phyloP scores from a whole-genome alignment of 2,888 invertebrate species.

The Coleophora flavipennella region DNA sequence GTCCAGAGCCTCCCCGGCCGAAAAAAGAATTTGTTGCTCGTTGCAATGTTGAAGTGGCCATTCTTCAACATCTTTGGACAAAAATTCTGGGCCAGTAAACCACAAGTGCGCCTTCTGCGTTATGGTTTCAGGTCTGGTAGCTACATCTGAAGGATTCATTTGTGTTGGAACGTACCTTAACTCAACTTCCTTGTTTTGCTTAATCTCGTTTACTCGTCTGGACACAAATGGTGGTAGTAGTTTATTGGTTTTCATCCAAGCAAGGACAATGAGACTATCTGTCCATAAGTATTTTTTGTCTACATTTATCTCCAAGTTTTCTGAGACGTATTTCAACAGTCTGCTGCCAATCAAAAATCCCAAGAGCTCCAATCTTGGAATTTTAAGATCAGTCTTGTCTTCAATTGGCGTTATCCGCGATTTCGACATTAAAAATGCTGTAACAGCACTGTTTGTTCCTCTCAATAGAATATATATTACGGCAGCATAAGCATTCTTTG shows the following conservation, averaged over 20 bases:
- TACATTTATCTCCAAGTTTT: not conserved
- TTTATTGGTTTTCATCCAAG: slow-evolving; percentile 3
- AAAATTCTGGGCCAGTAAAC: slow-evolving; percentile 8
- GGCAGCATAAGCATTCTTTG: too few relatives aligned
- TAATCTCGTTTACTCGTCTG: slow-evolving; percentile 6
- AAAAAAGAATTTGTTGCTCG: too few relatives aligned
- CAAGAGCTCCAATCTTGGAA: slow-evolving; percentile 3
- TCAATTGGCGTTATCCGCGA: not conserved
- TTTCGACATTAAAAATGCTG: slow-evolving; percentile 1
- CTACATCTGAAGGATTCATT: slow-evolving; percentile 7
- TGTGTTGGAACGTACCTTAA: slow-evolving; percentile 1
- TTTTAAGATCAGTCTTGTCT: slow-evolving; percentile 1
- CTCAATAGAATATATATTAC: too few relatives aligned
- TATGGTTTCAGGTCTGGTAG: slow-evolving; percentile 4
- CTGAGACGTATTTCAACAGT: not conserved
- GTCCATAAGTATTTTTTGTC: slow-evolving; percentile 4
- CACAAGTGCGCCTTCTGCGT: too few relatives aligned
- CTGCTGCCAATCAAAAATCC: slow-evolving; percentile 3
- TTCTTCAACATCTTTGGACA: too few relatives aligned
- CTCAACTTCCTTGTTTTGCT: not conserved
- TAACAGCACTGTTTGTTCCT: not conserved
- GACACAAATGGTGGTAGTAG: slow-evolving; percentile 6
- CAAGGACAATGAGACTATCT: slow-evolving; percentile 4
- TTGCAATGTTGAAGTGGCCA: too few relatives aligned
- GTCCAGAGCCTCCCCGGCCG: too few relatives aligned